These are phyloP conservation scores for Podarcis siculus DNA, from an alignment of 2,797 vertebrate species.

Conservation along the genomic window DNA sequence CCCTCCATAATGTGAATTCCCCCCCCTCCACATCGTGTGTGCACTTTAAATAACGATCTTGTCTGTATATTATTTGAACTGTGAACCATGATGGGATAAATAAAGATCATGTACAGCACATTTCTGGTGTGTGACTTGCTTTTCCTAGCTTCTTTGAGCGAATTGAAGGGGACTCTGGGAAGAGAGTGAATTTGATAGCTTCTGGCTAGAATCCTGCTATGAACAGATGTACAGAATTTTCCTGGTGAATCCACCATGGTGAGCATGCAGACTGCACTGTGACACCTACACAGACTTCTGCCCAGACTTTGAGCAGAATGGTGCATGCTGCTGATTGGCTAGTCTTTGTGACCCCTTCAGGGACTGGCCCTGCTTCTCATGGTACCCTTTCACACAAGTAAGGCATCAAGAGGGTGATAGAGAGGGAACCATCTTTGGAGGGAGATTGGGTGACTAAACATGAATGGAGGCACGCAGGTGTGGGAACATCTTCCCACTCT, in stretches of 20 bases:
- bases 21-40: slow-evolving; percentile 12
- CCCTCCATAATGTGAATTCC: slow-evolving; percentile 70
- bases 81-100: slow-evolving; percentile 73
- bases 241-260: background rate
- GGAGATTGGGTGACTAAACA: background rate
- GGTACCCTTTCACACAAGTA: background rate
- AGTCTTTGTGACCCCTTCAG: background rate
- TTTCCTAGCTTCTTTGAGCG: slow-evolving; percentile 29
- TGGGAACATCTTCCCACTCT: background rate
- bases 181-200: background rate
- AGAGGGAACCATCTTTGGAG: background rate
- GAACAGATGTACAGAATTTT: background rate
- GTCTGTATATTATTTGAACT: slow-evolving; percentile 72
- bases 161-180: background rate
- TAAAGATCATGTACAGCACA: slow-evolving; percentile 70
- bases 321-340: background rate
- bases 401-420: background rate
- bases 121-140: slow-evolving; percentile 25
- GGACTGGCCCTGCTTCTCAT: background rate
- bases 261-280: background rate
- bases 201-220: background rate
- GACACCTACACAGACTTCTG: background rate
- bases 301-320: background rate
- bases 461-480: background rate
- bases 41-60: slow-evolving; percentile 64